Evolutionary conservation across 1,140 invertebrate species (phyloP), one percentile per base, ranked within the genome.

Genomic region (Calephelis virginiensis): DNA sequence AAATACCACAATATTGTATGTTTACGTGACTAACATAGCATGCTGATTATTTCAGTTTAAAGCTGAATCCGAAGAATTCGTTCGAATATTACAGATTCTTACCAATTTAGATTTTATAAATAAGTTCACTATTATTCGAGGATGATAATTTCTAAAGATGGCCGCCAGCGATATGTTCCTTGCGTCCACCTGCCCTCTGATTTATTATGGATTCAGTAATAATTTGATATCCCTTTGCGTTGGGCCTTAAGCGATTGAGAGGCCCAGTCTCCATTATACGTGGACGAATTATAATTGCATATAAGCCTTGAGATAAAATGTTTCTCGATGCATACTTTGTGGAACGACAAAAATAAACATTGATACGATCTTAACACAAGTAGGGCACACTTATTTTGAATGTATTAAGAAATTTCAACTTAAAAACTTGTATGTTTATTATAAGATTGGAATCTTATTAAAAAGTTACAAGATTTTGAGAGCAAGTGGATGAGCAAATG

Each of bases 201-300:
- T 91, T 91, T 91, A 91, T 91, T 87, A 91, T 87, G 84, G 83
- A 90, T 91, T 91, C 85, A 87, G 83, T 86, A 91, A 89, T 91
- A 91, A 91, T 91, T 89, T 89, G 86, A 89, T 91, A 89, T 91
- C 82, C 88, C 86, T 89, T 88, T 87, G 85, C 85, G 82, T 82
- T 77, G 69, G 77, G 85, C 89, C 89, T 91, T 83, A 76, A 91
- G 89, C 89, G 83, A 86, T 90, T 73, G 84, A 80, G 76, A 72
- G 73, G 77, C 76, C 76, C 80, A 68, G 80, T 77, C 77, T 74
- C 86, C 83, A 90, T 90, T 88, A 90, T 88, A 87, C 81, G 82
- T 77, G 78, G 77, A 77, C 76, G 75, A 85, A 80, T 85, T 81
- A 86, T 91, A 89, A 91, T 91, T 91, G 84, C 85, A 89, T 84